phyloP scores from a whole-genome alignment of 2,113 vertebrate species.

The Trichechus manatus region DNA sequence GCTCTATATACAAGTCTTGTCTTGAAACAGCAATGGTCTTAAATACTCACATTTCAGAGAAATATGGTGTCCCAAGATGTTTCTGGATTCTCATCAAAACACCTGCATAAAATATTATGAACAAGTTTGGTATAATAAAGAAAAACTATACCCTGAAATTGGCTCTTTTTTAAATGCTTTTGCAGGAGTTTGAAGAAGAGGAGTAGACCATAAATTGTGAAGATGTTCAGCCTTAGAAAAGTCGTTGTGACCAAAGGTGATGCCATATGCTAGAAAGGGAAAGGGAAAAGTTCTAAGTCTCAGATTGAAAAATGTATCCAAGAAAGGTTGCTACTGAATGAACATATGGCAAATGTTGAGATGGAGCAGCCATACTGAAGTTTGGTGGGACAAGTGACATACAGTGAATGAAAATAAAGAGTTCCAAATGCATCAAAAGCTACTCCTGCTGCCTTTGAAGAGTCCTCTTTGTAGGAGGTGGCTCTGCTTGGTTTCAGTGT shows the following conservation, averaged over 20 bases:
- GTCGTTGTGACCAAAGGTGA: conserved; percentile 94
- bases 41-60: conserved; percentile 75
- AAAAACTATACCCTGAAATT: conserved; percentile 53
- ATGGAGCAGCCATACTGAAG: conserved; percentile 86
- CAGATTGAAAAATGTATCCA: conserved; percentile 91
- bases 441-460: conserved; percentile 90
- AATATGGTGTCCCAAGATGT: conserved; percentile 63
- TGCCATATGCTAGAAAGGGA: conserved; percentile 91
- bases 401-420: conserved; percentile 87
- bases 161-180: conserved; percentile 56
- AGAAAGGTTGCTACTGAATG: conserved; percentile 91
- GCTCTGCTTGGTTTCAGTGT: conserved; percentile 90
- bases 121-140: conserved; percentile 64
- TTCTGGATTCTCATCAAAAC: conserved; percentile 76
- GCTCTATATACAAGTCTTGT: conserved; percentile 53
- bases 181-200: conserved; percentile 95
- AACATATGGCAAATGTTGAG: conserved; percentile 91
- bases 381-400: conserved; percentile 91
- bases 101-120: conserved; percentile 76
- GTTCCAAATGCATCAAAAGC: conserved; percentile 91
- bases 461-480: conserved; percentile 90
- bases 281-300: conserved; percentile 90
- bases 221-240: conserved; percentile 93
- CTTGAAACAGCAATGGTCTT: conserved; percentile 67
- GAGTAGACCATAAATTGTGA: conserved; percentile 91